These are phyloP conservation scores for Clarias fuscus DNA, from an alignment of 2,797 vertebrate genomes.

Conservation along the genomic window DNA sequence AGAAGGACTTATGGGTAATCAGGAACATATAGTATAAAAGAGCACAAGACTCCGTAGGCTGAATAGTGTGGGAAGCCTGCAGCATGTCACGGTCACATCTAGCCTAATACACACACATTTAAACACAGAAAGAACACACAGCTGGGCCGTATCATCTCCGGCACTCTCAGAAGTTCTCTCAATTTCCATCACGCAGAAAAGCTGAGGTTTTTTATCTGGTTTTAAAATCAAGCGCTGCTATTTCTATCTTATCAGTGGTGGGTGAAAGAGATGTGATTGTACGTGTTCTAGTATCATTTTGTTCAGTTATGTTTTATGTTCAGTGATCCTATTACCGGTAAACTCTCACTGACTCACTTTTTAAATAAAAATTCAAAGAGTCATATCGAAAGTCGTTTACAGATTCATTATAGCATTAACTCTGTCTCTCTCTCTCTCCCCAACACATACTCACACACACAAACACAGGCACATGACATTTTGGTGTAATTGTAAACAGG, in stretches of 20 bases:
- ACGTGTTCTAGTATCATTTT: not conserved
- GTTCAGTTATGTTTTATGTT: not conserved
- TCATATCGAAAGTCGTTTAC: too few species aligned
- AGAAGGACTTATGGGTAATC: slow-evolving; percentile 39
- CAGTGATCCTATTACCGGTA: not conserved
- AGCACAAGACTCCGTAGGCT: slow-evolving; percentile 27
- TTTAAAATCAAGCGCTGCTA: slow-evolving; percentile 16
- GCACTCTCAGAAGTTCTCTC: slow-evolving; percentile 18
- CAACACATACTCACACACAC: not conserved
- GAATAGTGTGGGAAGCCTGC: slow-evolving; percentile 38
- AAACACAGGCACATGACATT: not conserved
- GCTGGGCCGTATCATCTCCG: slow-evolving; percentile 18
- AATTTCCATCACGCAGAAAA: slow-evolving; percentile 36
- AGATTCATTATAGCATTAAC: not conserved
- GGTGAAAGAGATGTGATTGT: slow-evolving; percentile 16
- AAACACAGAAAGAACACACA: slow-evolving; percentile 7
- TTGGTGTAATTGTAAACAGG: slow-evolving; percentile 34
- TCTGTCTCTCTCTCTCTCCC: not conserved
- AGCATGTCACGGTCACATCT: slow-evolving; percentile 39
- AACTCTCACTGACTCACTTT: not conserved
- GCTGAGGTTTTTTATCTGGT: slow-evolving; percentile 38
- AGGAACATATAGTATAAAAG: slow-evolving; percentile 38
- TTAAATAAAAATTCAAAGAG: not conserved
- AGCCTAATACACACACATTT: slow-evolving; percentile 10
- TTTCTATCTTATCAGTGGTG: slow-evolving; percentile 24